Evolutionary conservation across 2,113 vertebrate species (phyloP), one percentile per base, ranked within the genome.

Genomic region (Caretta caretta): DNA sequence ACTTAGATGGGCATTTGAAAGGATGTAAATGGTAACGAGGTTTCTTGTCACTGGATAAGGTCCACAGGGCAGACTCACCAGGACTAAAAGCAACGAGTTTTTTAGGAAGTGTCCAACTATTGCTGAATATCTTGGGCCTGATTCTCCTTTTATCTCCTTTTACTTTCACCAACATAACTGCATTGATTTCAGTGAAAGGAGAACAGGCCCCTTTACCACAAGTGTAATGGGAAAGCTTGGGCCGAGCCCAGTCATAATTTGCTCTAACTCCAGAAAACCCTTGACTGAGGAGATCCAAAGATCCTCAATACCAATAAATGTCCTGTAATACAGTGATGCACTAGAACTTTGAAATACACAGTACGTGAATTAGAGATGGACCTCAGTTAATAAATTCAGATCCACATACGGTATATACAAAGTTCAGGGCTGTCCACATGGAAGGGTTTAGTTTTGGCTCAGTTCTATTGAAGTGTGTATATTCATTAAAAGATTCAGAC

Each of bases 401-500:
- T 24, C 57, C 38, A 42, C 38, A 80, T 69, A 81, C 50, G 50
- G 22, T 59, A 48, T 8, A 42, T 25, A 72, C 22, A 76, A 83
- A 80, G 12, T 25, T 46, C 54, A 46, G n/a, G 29, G 24, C 17
- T 84, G 57, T 38, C 25, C 42, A 59, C 31, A 62, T 31, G 6
- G 11, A 80, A n/a, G 49, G 35, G 35, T 79, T 57, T 85, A 11
- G 2, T 69, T 84, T 51, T 69, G 22, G 25, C 62, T 92, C 72
- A 80, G 46, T 25, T 54, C 75, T 84, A 69, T 96, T 96, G 96
- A 96, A 96, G 95, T 93, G 95, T 96, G 95, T 69, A 91, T 95
- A 84, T 96, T 93, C 93, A 93, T 89, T 96, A 94, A 98, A 96
- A 96, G 95, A 96, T 93, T 98, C 96, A 97, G 97, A 97, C 95